Base-by-base conservation (phyloP, 2,113 vertebrate genomes). In the Lutjanus erythropterus region DNA sequence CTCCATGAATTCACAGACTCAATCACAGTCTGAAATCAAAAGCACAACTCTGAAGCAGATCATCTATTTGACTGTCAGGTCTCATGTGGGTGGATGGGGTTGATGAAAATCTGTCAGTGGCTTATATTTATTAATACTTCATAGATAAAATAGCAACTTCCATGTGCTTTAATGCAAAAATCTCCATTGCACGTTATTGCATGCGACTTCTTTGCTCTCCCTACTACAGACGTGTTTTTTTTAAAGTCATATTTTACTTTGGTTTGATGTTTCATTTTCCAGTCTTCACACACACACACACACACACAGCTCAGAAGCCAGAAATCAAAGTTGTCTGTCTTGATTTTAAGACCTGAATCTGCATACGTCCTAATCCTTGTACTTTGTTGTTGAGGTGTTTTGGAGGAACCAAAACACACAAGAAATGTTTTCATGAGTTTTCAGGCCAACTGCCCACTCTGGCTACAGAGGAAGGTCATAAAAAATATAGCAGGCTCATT, bases 1-100 rank as follows among this genome's bases (percentile, higher is more conserved):
- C 71, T 81, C 72, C 72, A 59, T n/a, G n/a, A n/a, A 61, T 76
- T 77, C 76, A 66, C 27, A 19, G 5, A 37, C 71, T 80, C 44
- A 31, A 70, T 77, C 66, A 69, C 50, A 56, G 75, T 33, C 37
- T 21, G 9, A 62, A 83, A 83, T 80, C 72, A 70, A 77, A 71
- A 70, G 67, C 46, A 5, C 33, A 56, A 35, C 73, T 61, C 44
- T 33, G 62, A 49, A 69, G 56, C 52, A 11, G 49, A 59, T 37
- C 27, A 61, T 70, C 76, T 65, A 35, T 85, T 49, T 83, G 33
- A 61, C 55, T 69, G 60, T 78, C 56, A 25, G 44, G 23, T 49
- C 39, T 78, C 27, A 2, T 58, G 78, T 83, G 80, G 80, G 77
- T 8, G 56, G 52, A 59, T 27, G 19, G n/a, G 52, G 59, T 66